Evolutionary conservation across 2,113 vertebrate genomes (phyloP).

Genomic region (Gorsachius goisagi): DNA sequence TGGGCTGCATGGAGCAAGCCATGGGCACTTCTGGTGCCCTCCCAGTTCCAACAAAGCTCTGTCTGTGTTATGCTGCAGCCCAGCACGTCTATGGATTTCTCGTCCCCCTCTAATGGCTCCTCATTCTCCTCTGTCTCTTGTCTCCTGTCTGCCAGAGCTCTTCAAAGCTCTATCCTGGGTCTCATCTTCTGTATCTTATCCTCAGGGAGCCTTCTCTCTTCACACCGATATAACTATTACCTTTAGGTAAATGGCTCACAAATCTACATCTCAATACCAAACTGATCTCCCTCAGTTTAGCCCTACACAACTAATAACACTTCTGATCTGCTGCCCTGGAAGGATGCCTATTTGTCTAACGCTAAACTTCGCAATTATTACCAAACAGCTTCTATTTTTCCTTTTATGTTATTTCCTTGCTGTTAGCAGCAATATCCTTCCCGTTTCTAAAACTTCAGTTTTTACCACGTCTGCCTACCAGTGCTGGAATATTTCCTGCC

Average conservation of each 20-base stretch:
- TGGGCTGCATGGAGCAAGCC: background rate
- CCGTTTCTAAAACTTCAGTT: background rate
- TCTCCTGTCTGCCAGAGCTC: background rate
- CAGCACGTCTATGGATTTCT: background rate
- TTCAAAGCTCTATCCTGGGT: conserved; percentile 34
- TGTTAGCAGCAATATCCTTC: background rate
- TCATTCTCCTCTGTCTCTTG: background rate
- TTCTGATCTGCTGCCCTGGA: background rate
- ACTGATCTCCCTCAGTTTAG: conserved; percentile 7
- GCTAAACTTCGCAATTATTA: background rate
- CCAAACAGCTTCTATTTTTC: background rate
- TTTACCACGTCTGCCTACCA: background rate
- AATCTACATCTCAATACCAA: conserved; percentile 54
- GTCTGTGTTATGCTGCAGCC: background rate
- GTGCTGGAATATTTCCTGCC: background rate
- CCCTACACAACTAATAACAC: background rate
- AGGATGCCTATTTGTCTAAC: background rate
- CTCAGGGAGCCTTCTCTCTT: conserved; percentile 27
- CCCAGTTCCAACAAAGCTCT: background rate
- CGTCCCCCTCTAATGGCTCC: background rate
- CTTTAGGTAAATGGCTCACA: conserved; percentile 15
- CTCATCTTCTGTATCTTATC: conserved; percentile 39
- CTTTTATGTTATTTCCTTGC: background rate
- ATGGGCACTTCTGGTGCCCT: background rate
- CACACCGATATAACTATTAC: conserved; percentile 27